These are phyloP conservation scores for Leptatherina wallacei DNA, from an alignment of 2,797 vertebrate species.

Conservation along the genomic window DNA sequence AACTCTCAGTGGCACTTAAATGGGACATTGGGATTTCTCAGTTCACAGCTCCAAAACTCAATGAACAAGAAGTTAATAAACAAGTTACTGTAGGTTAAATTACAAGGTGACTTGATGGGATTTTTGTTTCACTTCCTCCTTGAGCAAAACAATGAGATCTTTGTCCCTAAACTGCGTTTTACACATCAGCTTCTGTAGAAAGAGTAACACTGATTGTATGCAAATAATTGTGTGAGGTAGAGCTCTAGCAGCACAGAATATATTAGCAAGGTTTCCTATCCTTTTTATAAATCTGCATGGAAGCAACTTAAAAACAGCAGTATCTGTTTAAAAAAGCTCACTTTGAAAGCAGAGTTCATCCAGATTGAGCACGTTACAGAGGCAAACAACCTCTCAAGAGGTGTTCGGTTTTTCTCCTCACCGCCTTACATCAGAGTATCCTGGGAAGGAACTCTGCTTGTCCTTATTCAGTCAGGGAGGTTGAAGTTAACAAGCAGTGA, in stretches of 20 bases:
- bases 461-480: not conserved
- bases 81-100: constrained; percentile 12
- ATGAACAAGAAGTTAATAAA: constrained; percentile 21
- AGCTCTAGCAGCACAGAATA: constrained; percentile 13
- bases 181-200: constrained; percentile 7
- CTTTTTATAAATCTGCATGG: constrained; percentile 17
- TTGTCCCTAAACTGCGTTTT: constrained; percentile 14
- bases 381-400: constrained; percentile 24
- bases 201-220: constrained; percentile 25
- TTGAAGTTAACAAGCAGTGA: constrained; percentile 5
- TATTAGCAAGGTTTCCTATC: constrained; percentile 6
- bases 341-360: not conserved
- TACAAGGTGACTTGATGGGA: constrained; percentile 1
- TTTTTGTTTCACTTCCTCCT: constrained; percentile 2
- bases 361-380: constrained; percentile 1
- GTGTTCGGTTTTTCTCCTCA: constrained; percentile 11
- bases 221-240: constrained; percentile 19
- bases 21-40: constrained; percentile 26
- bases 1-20: constrained; percentile 3
- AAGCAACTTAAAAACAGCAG: constrained; percentile 11
- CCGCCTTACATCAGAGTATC: constrained; percentile 29
- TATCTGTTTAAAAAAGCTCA: constrained; percentile 7
- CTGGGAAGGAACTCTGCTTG: not conserved
- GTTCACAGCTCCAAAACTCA: constrained; percentile 16
- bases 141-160: not conserved